Evolutionary conservation across 2,113 vertebrate species (phyloP).

Genomic region (Falcunculus frontatus): DNA sequence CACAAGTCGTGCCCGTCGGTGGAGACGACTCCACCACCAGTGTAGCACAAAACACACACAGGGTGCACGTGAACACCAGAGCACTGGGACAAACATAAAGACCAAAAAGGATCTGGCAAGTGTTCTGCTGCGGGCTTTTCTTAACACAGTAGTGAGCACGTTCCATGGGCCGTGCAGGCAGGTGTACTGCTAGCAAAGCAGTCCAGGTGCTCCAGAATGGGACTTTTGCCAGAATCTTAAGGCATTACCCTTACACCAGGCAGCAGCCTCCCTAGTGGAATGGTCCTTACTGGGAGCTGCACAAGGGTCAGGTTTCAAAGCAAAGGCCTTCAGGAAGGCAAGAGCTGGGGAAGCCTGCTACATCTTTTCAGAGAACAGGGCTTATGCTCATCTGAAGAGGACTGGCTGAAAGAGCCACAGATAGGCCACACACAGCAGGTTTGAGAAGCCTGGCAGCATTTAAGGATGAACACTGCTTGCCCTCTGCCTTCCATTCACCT

Average conservation of each 20-base stretch:
- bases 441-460: neutral
- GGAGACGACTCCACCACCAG: accelerated
- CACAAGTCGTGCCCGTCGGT: neutral
- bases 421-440: neutral
- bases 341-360: neutral
- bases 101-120: neutral
- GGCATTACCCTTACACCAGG: neutral
- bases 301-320: neutral
- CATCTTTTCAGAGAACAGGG: neutral
- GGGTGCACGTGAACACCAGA: neutral
- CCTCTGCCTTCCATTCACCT: neutral
- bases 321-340: neutral
- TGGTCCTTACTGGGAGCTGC: neutral
- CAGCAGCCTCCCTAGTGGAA: neutral
- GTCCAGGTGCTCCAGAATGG: slow-evolving; percentile 3
- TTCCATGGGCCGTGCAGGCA: neutral
- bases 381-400: neutral
- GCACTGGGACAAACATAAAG: neutral
- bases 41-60: accelerated
- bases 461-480: neutral
- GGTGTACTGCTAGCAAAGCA: neutral
- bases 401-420: neutral
- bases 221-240: neutral
- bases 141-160: neutral
- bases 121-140: neutral